phyloP scores from a whole-genome alignment of 2,888 invertebrate species.

The Polydrusus pterygomalis region DNA sequence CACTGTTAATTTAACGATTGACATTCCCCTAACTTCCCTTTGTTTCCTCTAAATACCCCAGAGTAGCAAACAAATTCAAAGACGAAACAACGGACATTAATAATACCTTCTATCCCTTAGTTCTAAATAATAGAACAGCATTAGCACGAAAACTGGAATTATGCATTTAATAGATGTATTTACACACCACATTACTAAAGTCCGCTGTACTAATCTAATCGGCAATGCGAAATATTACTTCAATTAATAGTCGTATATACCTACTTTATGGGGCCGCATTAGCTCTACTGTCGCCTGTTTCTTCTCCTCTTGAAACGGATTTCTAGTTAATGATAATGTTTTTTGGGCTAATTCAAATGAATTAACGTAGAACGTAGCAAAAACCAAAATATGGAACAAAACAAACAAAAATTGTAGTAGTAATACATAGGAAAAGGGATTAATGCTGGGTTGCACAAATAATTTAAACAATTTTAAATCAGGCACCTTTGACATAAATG shows the following conservation, averaged over 20 bases:
- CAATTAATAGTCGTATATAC: constrained; percentile 46
- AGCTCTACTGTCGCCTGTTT: constrained; percentile 44
- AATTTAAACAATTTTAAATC: too few species aligned
- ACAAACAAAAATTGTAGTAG: too few species aligned
- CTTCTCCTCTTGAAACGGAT: constrained; percentile 34
- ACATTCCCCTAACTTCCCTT: too few species aligned
- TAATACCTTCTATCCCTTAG: not conserved
- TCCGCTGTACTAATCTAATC: constrained; percentile 40
- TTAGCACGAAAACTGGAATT: constrained; percentile 21
- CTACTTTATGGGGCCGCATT: constrained; percentile 41
- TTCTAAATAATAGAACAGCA: constrained; percentile 20
- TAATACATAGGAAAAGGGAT: too few species aligned
- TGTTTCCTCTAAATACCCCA: too few species aligned
- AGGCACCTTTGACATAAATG: too few species aligned
- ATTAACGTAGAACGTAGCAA: too few species aligned
- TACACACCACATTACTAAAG: constrained; percentile 44
- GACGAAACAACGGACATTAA: too few species aligned
- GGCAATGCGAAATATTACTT: constrained; percentile 39
- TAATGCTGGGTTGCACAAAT: too few species aligned
- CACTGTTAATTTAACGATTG: too few species aligned
- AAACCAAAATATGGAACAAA: too few species aligned
- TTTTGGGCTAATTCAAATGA: not conserved
- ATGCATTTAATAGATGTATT: constrained; percentile 43
- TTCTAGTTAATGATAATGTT: constrained; percentile 44
- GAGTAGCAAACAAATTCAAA: too few species aligned